phyloP scores from a whole-genome alignment of 2,888 invertebrate genomes.

The Ophioninae sp. region DNA sequence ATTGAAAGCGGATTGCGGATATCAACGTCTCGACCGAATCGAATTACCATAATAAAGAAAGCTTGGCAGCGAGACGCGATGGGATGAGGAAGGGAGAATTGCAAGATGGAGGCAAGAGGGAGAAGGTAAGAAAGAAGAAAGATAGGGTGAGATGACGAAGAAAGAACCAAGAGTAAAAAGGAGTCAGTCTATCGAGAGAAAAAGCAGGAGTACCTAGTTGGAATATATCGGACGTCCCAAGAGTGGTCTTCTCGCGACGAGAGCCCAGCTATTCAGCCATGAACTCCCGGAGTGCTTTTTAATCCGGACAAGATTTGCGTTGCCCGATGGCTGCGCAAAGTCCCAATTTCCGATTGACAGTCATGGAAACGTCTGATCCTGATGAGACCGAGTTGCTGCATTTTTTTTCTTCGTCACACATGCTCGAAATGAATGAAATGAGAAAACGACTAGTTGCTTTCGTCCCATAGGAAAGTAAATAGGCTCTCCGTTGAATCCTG shows the following conservation, averaged over 20 bases:
- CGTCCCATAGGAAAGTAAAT: not conserved
- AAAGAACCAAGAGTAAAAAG: conserved; percentile 45
- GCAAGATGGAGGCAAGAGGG: conserved; percentile 13
- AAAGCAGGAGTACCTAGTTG: conserved; percentile 11
- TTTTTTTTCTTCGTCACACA: not conserved
- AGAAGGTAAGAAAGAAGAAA: conserved; percentile 11
- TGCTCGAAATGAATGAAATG: not conserved
- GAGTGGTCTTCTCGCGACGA: conserved; percentile 35
- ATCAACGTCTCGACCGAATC: conserved; percentile 73
- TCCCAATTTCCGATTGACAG: conserved; percentile 54
- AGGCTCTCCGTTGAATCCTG: not conserved
- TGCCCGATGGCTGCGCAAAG: conserved; percentile 51
- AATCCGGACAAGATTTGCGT: conserved; percentile 49
- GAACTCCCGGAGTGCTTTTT: conserved; percentile 58
- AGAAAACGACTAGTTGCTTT: not conserved
- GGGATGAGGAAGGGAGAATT: not conserved
- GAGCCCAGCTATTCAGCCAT: conserved; percentile 34
- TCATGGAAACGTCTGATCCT: not conserved
- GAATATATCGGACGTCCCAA: conserved; percentile 60
- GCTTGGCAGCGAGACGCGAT: conserved; percentile 31
- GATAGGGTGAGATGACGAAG: conserved; percentile 10
- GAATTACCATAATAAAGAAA: conserved; percentile 78
- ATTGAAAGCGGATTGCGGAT: conserved; percentile 75
- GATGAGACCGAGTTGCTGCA: not conserved
- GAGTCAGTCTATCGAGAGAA: conserved; percentile 53